Evolutionary conservation across 1,140 invertebrate species (phyloP).

Genomic region (Globodera ellingtonae): DNA sequence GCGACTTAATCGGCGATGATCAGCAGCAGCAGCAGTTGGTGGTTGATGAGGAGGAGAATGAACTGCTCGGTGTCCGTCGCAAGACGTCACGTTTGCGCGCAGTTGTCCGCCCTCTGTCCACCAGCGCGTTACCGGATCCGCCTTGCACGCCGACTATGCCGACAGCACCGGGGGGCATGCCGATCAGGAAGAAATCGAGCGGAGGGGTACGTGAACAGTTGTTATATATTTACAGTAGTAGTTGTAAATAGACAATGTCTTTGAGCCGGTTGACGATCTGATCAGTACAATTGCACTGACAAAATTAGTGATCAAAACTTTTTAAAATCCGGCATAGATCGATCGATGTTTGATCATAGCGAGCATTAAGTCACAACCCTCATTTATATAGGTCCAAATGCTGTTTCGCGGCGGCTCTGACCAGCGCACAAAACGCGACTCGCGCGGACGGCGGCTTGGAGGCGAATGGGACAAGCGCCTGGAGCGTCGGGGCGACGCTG

Average conservation of each 20-base stretch:
- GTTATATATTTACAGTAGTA: not conserved
- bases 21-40: slow-evolving; percentile 9
- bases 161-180: not conserved
- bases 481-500: slow-evolving; percentile 7
- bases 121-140: slow-evolving; percentile 3
- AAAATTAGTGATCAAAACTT: too few species aligned
- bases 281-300: too few species aligned
- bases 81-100: not conserved
- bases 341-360: not conserved
- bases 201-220: not conserved
- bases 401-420: slow-evolving; percentile 15
- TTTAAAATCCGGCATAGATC: too few species aligned
- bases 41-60: not conserved
- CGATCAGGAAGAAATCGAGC: not conserved
- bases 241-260: too few species aligned
- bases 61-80: not conserved
- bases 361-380: not conserved
- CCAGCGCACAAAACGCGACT: slow-evolving; percentile 21
- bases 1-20: slow-evolving; percentile 7
- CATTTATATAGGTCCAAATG: not conserved
- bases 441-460: slow-evolving; percentile 16
- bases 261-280: too few species aligned
- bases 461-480: slow-evolving; percentile 29
- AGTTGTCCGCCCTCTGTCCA: not conserved
- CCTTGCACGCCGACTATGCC: not conserved